Percentiles rank a stretch among this genome's conserved stretches.
Evolutionary conservation across 2,113 vertebrate genomes (phyloP).

Genomic region (Toxotes jaculatrix): DNA sequence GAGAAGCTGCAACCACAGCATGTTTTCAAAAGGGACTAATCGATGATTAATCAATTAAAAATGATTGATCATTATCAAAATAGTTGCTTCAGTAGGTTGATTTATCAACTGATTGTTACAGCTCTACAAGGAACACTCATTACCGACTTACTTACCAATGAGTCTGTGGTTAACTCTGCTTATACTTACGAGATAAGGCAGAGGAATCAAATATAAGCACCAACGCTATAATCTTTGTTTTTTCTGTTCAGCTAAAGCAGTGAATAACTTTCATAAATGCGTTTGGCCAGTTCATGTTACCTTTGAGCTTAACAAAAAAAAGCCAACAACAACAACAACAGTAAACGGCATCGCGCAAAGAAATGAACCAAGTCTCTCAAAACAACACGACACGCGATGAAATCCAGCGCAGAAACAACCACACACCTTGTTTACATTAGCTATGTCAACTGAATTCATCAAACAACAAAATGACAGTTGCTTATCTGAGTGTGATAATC

Average conservation of each 20-base stretch:
- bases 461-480: neutral
- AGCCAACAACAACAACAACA: no score
- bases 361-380: neutral
- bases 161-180: neutral
- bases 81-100: neutral
- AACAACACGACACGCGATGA: neutral
- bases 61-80: neutral
- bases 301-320: no score
- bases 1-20: no score
- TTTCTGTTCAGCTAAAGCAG: no score
- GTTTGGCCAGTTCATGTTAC: neutral
- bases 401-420: neutral
- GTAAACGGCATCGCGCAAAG: neutral
- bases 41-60: neutral
- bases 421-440: conserved; percentile 11
- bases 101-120: neutral
- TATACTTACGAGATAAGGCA: neutral
- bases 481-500: neutral
- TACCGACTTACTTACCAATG: neutral
- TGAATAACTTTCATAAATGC: no score
- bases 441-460: neutral
- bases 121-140: neutral
- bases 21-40: neutral
- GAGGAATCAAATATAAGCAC: no score
- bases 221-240: no score